These are phyloP conservation scores for Lacerta agilis DNA, from an alignment of 2,797 vertebrate genomes.

Conservation along the genomic window DNA sequence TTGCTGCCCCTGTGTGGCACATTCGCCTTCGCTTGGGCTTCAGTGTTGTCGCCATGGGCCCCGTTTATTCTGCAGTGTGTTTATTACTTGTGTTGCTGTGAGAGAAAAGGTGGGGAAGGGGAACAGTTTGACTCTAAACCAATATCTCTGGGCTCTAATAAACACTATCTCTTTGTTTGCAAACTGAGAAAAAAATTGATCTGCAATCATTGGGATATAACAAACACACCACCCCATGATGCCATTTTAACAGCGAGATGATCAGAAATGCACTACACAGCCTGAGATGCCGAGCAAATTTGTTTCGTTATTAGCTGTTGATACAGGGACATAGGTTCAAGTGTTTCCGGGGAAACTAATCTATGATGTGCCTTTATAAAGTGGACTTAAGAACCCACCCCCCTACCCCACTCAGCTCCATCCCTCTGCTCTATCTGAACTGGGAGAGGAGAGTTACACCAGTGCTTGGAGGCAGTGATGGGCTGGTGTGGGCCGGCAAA, in stretches of 20 bases:
- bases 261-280: slow-evolving; percentile 11
- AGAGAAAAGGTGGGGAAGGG: slow-evolving; percentile 17
- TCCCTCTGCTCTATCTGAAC: no score
- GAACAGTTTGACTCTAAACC: slow-evolving; percentile 47
- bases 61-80: slow-evolving; percentile 54
- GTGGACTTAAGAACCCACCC: slow-evolving; percentile 31
- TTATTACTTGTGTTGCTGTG: slow-evolving; percentile 59
- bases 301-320: slow-evolving; percentile 44
- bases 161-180: slow-evolving; percentile 54
- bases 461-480: no score
- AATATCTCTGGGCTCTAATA: slow-evolving; percentile 60
- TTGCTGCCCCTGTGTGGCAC: slow-evolving; percentile 56
- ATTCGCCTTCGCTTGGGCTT: slow-evolving; percentile 43
- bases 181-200: slow-evolving; percentile 59
- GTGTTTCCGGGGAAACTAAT: slow-evolving; percentile 39
- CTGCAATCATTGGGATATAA: slow-evolving; percentile 53
- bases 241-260: slow-evolving; percentile 33
- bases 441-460: no score
- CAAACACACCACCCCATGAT: slow-evolving; percentile 48
- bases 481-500: no score
- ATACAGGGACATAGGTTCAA: slow-evolving; percentile 36
- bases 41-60: slow-evolving; percentile 49
- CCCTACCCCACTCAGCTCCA: no score
- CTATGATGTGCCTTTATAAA: slow-evolving; percentile 32
- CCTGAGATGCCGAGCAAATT: slow-evolving; percentile 27